Evolutionary conservation across 2,888 invertebrate species (phyloP), one percentile per base, ranked within the genome.

Genomic region (Pterobdella sp.): DNA sequence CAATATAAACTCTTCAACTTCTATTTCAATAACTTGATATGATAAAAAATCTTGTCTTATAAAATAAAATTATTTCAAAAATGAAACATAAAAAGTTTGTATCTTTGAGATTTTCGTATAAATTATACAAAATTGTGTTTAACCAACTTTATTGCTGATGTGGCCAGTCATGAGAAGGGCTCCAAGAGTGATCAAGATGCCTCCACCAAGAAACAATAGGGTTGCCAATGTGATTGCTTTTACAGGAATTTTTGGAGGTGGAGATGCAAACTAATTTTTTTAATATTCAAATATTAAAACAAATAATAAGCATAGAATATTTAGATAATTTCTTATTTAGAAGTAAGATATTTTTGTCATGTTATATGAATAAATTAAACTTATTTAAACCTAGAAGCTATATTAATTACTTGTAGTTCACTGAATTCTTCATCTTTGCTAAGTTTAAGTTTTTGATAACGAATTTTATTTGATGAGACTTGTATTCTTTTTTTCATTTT

Each of bases 161-260:
- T 90, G 88, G 29, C 93, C 93, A 74, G 89, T 88, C 35, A 92
- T 88, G 75, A 93, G 89, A 75, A 93, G 85, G 77, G 89, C 88
- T 56, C 92, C 91, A 74, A 90, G 86, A 72, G 90, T 86, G n/a
- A 93, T 87, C 77, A 92, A 85, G 31, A 88, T 81, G 10, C 88
- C 88, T 14, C 94, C 94, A n/a, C 89, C 88, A 68, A 91, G 82
- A 80, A 92, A 90, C 63, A 94, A 85, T 74, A 90, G 87, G 22
- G 88, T 85, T 0, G 93, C 93, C 78, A 93, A 85, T 7, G 87
- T 82, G 69, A 94, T 90, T 0, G 92, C 91, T 84, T 90, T 91
- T 89, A 91, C 92, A 66, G 93, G 93, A 79, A 93, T 56, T 66
- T 75, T 77, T 3, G 76, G 76, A n/a, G 78, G 76, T 18, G 75